Base-by-base conservation (phyloP, 2,113 vertebrate genomes). In the Cinclus mexicanus region DNA sequence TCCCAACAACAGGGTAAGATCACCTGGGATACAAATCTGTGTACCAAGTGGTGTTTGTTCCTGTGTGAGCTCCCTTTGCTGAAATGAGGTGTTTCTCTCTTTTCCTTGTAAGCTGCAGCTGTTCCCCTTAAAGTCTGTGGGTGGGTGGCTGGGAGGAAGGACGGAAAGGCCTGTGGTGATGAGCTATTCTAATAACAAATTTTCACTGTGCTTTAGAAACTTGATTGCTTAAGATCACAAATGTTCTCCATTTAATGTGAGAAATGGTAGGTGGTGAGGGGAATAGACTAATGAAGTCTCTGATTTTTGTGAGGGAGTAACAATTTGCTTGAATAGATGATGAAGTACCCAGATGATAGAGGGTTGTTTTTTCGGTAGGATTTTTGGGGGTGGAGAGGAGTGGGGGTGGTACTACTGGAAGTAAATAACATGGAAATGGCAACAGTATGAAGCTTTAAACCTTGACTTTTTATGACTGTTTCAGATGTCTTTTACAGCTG, bases 271-370 rank as follows among this genome's bases (percentile, higher is more conserved):
- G 95, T 74, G 88, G 90, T 60, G 57, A 89, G 71, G 23, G 64
- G 71, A 91, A 55, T 50, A 90, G 70, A 57, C 87, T 94, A 88
- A 94, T 74, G 87, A 96, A 49, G 83, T 92, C 67, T 72, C 60
- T n/a, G 74, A 44, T 83, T 94, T 91, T 85, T 83, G 39, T 83
- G 90, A 93, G 92, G 76, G 85, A 95, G 82, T 88, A 94, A 67
- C n/a, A 68, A 23, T 83, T 93, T 81, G 28, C 50, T 92, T 94
- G 41, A 37, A 82, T 67, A n/a, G 2, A 8, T 3, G 18, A 41
- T 89, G 22, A 83, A 85, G 53, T 63, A 60, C 44, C 35, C 87
- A 94, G 88, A 83, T 87, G 79, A 89, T 55, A 39, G 76, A 81
- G 33, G 49, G 61, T 22, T 91, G 56, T 1, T 11, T 57, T 81